Percentiles rank a stretch among this genome's conserved stretches.
These are phyloP conservation scores for Pocillopora verrucosa DNA, from an alignment of 64 coral and sea anemone species.

Conservation along the genomic window DNA sequence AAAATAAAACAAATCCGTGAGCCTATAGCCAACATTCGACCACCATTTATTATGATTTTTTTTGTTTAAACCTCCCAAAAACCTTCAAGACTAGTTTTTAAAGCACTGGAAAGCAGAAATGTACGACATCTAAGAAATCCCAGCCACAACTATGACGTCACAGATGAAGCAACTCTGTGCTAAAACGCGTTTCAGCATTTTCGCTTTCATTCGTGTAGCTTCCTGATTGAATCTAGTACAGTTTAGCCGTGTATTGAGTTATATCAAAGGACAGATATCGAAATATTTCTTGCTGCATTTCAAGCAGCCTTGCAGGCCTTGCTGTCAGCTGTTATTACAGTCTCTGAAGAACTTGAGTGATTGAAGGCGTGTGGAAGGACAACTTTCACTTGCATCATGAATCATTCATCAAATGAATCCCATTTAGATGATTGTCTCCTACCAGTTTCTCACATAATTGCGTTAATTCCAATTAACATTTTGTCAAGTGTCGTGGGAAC, in stretches of 20 bases:
- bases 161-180: not conserved
- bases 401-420: not conserved
- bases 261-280: not conserved
- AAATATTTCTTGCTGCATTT: not conserved
- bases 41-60: too few species aligned
- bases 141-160: not conserved
- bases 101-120: too few species aligned
- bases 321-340: not conserved
- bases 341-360: not conserved
- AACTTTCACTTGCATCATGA: not conserved
- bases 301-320: too few species aligned
- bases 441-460: not conserved
- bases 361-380: not conserved
- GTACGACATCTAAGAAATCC: too few species aligned
- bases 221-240: not conserved
- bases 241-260: not conserved
- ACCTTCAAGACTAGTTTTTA: too few species aligned
- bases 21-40: too few species aligned
- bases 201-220: not conserved
- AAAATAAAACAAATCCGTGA: too few species aligned
- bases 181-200: not conserved
- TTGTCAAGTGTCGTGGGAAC: slow-evolving; percentile 54
- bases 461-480: slow-evolving; percentile 23
- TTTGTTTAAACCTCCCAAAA: too few species aligned
- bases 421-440: slow-evolving; percentile 1